phyloP scores from a whole-genome alignment of 92 coral and sea anemone species.

The Parazoanthus swiftii region DNA sequence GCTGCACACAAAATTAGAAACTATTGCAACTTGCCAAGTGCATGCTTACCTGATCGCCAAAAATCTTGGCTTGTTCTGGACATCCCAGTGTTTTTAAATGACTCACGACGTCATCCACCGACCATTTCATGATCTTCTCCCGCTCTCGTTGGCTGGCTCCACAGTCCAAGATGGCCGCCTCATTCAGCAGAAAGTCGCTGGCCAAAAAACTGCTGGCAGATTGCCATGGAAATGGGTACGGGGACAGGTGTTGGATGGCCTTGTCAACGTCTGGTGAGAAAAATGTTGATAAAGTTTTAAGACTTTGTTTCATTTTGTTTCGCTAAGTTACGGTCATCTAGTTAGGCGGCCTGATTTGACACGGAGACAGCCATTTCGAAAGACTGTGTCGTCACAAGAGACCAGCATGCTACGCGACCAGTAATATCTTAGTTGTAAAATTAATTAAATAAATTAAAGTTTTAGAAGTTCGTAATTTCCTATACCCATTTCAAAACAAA shows the following conservation, averaged over 20 bases:
- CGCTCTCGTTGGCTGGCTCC: constrained; percentile 65
- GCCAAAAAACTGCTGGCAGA: constrained; percentile 38
- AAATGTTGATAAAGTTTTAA: neutral
- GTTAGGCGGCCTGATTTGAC: neutral
- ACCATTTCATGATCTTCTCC: constrained; percentile 80
- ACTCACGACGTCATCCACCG: constrained; percentile 84
- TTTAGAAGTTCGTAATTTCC: too few species aligned
- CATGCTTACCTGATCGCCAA: constrained; percentile 78
- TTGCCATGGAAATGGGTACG: constrained; percentile 45
- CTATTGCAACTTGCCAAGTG: neutral
- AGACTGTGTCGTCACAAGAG: too few species aligned
- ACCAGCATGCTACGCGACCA: too few species aligned
- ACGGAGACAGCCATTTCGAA: too few species aligned
- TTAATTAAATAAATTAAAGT: too few species aligned
- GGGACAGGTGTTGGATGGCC: constrained; percentile 42
- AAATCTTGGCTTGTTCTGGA: constrained; percentile 87
- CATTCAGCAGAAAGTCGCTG: constrained; percentile 27
- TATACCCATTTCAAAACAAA: too few species aligned
- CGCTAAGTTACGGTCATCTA: too few species aligned
- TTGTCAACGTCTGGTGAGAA: constrained; percentile 34
- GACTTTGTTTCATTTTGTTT: neutral
- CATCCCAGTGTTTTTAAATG: constrained; percentile 86
- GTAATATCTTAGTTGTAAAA: too few species aligned
- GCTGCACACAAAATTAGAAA: neutral
- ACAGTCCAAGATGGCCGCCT: constrained; percentile 40